phyloP scores from a whole-genome alignment of 1,140 invertebrate genomes.

The Sycophila sp. region DNA sequence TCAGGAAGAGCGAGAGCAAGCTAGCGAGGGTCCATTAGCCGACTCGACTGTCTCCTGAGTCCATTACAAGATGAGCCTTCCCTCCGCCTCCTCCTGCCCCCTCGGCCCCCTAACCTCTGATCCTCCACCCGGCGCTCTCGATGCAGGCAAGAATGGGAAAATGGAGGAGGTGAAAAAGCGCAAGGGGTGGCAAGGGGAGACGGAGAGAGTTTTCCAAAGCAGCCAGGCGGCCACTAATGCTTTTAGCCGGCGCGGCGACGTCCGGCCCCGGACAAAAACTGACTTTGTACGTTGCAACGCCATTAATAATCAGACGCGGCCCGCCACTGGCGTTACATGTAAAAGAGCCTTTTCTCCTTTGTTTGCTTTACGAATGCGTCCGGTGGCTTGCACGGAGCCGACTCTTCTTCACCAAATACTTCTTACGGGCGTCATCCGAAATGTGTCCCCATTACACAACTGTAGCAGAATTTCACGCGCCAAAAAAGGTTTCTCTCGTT shows the following conservation, averaged over 20 bases:
- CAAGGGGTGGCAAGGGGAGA: not conserved
- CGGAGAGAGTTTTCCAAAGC: conserved; percentile 31
- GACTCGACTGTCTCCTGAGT: conserved; percentile 67
- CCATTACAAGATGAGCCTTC: conserved; percentile 67
- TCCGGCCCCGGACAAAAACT: conserved; percentile 36
- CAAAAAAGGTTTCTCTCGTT: no score
- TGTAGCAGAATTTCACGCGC: no score
- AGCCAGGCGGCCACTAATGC: conserved; percentile 34
- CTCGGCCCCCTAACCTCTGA: conserved; percentile 43
- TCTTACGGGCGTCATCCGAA: no score
- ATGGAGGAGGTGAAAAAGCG: not conserved
- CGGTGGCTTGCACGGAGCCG: not conserved
- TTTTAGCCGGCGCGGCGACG: conserved; percentile 35
- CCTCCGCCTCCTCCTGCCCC: conserved; percentile 28
- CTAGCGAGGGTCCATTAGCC: conserved; percentile 64
- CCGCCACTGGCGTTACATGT: conserved; percentile 8
- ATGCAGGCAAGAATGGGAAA: not conserved
- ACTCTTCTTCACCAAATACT: not conserved
- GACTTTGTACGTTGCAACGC: conserved; percentile 40
- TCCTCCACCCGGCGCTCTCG: conserved; percentile 27
- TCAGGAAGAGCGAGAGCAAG: conserved; percentile 47
- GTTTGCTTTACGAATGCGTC: conserved; percentile 18
- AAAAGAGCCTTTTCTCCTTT: conserved; percentile 29
- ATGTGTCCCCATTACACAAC: no score
- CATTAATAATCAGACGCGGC: conserved; percentile 38